phyloP scores from a whole-genome alignment of 2,797 vertebrate species.

The Megaceryle alcyon region DNA sequence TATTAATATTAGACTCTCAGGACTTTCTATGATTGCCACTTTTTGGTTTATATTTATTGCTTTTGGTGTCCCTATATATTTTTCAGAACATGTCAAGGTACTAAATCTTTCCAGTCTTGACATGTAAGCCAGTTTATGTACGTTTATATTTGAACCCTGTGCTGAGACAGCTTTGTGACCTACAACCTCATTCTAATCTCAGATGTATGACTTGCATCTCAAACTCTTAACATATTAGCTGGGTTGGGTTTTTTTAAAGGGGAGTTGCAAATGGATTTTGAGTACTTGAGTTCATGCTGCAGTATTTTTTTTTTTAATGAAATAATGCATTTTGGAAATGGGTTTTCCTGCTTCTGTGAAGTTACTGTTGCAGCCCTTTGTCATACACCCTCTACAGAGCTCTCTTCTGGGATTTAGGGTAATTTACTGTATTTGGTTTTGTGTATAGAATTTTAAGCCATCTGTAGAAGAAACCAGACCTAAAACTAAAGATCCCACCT shows the following conservation, averaged over 20 bases:
- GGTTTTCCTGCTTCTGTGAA: background rate
- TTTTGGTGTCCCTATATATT: conserved; percentile 61
- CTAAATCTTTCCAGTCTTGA: conserved; percentile 53
- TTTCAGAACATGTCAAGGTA: conserved; percentile 56
- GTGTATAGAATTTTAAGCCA: background rate
- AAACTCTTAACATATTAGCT: conserved; percentile 26
- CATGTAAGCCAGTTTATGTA: conserved; percentile 53
- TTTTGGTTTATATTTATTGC: conserved; percentile 66
- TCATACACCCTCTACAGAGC: background rate
- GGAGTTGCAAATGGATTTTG: background rate
- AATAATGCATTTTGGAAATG: background rate
- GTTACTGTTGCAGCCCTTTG: background rate
- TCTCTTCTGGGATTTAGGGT: background rate
- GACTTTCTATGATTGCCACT: conserved; percentile 58
- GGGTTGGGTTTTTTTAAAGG: background rate
- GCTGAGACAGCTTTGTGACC: conserved; percentile 66
- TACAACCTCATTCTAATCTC: conserved; percentile 66
- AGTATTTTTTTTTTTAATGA: background rate
- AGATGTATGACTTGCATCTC: conserved; percentile 46
- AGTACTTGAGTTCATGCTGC: background rate
- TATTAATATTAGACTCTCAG: conserved; percentile 67
- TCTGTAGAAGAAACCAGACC: background rate
- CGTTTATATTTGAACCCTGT: conserved; percentile 66
- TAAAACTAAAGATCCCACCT: background rate
- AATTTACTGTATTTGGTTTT: background rate